Conservation (phyloP, 2,113 vertebrate genomes). For the Hydrolagus affinis region DNA sequence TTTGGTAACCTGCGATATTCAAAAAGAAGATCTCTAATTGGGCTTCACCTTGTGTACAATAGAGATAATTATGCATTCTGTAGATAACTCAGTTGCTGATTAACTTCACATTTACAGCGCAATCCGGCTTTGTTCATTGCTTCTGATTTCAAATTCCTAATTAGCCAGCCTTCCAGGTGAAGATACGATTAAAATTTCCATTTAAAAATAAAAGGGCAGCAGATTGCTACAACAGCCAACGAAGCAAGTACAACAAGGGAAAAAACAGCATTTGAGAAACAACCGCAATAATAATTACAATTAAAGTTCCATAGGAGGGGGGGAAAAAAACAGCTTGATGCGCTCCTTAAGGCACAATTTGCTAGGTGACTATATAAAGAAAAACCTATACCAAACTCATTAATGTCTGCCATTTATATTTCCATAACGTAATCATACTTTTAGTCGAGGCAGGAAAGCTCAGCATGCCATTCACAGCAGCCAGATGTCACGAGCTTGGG, state of each 20-base stretch:
- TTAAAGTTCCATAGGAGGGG: not conserved
- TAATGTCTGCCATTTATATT: slow-evolving; percentile 15
- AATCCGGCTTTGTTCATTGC: not conserved
- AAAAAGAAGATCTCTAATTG: not conserved
- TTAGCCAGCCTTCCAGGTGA: not conserved
- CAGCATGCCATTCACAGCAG: too few species aligned
- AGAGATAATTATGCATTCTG: not conserved
- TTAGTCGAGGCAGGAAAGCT: not conserved
- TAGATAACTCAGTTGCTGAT: not conserved
- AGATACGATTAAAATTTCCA: not conserved
- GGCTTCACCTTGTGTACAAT: not conserved
- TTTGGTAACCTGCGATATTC: not conserved
- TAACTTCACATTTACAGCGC: not conserved
- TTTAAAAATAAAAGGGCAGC: not conserved
- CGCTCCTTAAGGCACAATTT: not conserved
- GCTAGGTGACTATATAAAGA: not conserved
- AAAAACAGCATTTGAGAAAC: not conserved
- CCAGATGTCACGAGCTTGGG: slow-evolving; percentile 1
- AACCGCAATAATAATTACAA: not conserved
- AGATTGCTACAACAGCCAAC: not conserved
- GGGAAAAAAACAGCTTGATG: not conserved
- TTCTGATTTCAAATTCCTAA: not conserved
- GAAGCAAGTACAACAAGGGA: not conserved
- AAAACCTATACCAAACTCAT: not conserved
- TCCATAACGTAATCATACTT: not conserved